These are phyloP conservation scores for Panonychus citri DNA, from an alignment of 1,140 invertebrate genomes.

Conservation along the genomic window DNA sequence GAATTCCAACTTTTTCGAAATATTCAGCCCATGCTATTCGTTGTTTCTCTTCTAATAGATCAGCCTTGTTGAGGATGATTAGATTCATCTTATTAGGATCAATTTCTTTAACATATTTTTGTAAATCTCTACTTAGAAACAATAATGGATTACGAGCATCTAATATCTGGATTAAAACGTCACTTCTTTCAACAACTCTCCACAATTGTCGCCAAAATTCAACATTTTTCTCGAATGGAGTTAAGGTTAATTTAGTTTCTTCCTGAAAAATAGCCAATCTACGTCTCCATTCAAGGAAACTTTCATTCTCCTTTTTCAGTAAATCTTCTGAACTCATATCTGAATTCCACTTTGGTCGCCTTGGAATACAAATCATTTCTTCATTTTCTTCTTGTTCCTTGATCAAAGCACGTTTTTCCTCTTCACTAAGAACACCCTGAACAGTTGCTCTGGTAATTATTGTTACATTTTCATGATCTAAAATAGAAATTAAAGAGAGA, in stretches of 20 bases:
- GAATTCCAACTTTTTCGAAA: constrained; percentile 41
- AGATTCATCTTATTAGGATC: constrained; percentile 49
- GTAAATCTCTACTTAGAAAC: constrained; percentile 82
- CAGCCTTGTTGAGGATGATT: constrained; percentile 88
- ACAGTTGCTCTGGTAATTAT: constrained; percentile 33
- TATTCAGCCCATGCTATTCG: constrained; percentile 65
- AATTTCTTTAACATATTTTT: constrained; percentile 70
- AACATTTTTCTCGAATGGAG: constrained; percentile 92
- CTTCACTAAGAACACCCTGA: constrained; percentile 23
- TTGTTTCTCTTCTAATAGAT: constrained; percentile 60
- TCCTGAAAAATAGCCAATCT: constrained; percentile 54
- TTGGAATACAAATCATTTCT: constrained; percentile 44
- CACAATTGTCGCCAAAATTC: constrained; percentile 97
- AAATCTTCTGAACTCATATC: constrained; percentile 52
- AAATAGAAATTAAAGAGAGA: background rate
- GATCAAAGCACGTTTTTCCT: constrained; percentile 32
- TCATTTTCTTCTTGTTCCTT: constrained; percentile 39
- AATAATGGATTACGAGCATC: constrained; percentile 89
- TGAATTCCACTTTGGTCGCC: constrained; percentile 56
- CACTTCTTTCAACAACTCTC: constrained; percentile 84
- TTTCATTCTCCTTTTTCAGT: constrained; percentile 43
- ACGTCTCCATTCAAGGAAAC: constrained; percentile 69
- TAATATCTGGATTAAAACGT: constrained; percentile 82
- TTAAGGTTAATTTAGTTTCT: constrained; percentile 51
- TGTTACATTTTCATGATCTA: constrained; percentile 64